Conservation (phyloP, 2,797 vertebrate genomes). For the Macropus fuliginosus region DNA sequence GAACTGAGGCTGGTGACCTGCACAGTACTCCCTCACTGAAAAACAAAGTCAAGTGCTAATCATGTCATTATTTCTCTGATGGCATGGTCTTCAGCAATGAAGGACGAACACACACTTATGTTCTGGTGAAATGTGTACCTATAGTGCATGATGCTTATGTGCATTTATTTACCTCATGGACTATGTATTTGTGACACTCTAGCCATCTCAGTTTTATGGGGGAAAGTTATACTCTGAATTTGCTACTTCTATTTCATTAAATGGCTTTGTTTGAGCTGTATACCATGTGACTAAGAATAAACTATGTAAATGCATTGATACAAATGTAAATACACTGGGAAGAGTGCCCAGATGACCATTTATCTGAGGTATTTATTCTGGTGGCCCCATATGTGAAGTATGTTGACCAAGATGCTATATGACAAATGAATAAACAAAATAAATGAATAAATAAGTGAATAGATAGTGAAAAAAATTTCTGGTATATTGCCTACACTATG, state of each 20-base stretch:
- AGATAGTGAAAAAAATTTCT: neutral
- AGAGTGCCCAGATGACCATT: neutral
- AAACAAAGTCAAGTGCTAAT: no score
- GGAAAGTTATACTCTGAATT: neutral
- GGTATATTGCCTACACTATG: neutral
- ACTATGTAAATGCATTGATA: neutral
- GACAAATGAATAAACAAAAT: neutral
- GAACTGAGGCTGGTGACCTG: no score
- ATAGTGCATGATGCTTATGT: neutral
- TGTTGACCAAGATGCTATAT: neutral
- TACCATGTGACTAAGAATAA: neutral
- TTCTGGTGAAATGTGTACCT: neutral
- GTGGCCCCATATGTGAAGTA: neutral
- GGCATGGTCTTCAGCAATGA: no score
- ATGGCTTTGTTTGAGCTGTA: neutral
- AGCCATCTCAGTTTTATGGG: neutral
- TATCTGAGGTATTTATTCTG: neutral
- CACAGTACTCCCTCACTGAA: no score
- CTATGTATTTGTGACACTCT: neutral
- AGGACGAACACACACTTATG: no score
- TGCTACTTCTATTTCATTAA: neutral
- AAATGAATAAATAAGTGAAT: neutral
- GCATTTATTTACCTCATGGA: neutral
- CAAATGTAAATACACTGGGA: neutral
- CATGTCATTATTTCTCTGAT: no score